These are phyloP conservation scores for Channallabes apus DNA, from an alignment of 2,797 vertebrate genomes.

Conservation along the genomic window DNA sequence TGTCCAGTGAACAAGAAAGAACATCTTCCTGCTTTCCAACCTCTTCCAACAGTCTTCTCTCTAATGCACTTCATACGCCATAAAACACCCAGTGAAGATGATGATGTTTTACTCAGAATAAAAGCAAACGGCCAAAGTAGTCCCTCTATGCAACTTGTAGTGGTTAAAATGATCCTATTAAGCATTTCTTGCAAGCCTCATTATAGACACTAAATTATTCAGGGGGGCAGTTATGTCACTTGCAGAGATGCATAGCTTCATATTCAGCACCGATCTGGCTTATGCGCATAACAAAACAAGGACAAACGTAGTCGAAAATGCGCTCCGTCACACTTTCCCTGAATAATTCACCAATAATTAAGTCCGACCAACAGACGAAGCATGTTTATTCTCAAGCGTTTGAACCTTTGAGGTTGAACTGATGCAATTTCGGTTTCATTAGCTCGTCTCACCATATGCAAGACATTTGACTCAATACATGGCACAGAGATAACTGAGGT, in stretches of 20 bases:
- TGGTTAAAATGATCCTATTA: constrained; percentile 62
- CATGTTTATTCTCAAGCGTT: neutral
- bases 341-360: constrained; percentile 8
- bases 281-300: neutral
- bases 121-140: neutral
- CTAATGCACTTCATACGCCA: neutral
- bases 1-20: constrained; percentile 62
- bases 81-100: neutral
- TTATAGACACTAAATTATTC: constrained; percentile 64
- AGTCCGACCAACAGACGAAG: neutral
- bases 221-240: constrained; percentile 31
- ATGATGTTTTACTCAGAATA: neutral
- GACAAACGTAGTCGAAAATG: neutral
- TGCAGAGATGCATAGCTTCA: neutral
- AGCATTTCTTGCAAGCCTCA: constrained; percentile 60
- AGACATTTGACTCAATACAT: constrained; percentile 34
- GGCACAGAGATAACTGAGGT: constrained; percentile 43
- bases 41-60: neutral
- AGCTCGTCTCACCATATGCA: constrained; percentile 9
- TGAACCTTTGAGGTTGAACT: neutral
- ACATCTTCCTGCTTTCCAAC: neutral
- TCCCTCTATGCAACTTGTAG: constrained; percentile 19
- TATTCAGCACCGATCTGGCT: neutral
- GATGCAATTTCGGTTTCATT: neutral
- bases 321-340: neutral